Conservation (phyloP, 1,140 invertebrate genomes). For the Aricia agestis region DNA sequence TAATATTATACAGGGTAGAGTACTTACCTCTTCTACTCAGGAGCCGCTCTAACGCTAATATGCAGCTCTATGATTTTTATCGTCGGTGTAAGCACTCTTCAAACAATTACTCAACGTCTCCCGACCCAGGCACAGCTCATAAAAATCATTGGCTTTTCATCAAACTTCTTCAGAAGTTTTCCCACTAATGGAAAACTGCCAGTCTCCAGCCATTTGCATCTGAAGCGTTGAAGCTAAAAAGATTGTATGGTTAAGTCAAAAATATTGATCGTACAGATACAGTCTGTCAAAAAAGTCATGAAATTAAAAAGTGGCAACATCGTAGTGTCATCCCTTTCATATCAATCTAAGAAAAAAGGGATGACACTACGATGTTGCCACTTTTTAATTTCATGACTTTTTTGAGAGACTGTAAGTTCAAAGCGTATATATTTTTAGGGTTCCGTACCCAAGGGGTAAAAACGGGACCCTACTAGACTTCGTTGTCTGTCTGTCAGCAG, state of each 20-base stretch:
- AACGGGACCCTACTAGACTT: too few species aligned
- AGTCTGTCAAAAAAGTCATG: too few species aligned
- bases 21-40: background rate
- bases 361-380: too few species aligned
- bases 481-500: too few species aligned
- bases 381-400: too few species aligned
- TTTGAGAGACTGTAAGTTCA: too few species aligned
- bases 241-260: background rate
- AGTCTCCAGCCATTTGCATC: conserved; percentile 8
- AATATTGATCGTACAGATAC: too few species aligned
- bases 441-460: too few species aligned
- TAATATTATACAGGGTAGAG: background rate
- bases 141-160: background rate
- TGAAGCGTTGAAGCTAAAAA: background rate
- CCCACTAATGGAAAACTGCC: conserved; percentile 9
- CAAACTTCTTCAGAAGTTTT: background rate
- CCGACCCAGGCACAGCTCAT: background rate
- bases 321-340: too few species aligned
- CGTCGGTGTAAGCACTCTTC: background rate
- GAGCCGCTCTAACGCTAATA: background rate
- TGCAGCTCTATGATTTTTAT: background rate
- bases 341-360: too few species aligned
- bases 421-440: too few species aligned
- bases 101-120: background rate
- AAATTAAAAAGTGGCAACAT: too few species aligned